phyloP scores from a whole-genome alignment of 2,888 invertebrate species.

The Ochropleura plecta region DNA sequence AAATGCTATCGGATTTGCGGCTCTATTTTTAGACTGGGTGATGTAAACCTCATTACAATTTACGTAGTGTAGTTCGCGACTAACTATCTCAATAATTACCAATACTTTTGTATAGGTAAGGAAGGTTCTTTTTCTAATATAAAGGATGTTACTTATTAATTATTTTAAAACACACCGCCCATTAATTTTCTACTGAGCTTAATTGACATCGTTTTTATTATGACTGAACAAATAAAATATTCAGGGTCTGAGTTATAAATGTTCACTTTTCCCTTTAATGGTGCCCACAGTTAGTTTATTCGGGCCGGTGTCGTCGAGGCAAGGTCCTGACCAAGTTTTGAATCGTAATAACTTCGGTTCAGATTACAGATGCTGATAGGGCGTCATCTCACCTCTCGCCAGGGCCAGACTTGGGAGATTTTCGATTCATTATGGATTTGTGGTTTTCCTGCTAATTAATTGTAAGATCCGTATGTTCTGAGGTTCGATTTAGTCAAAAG shows the following conservation, averaged over 20 bases:
- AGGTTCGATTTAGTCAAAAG: neutral
- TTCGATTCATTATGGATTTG: slow-evolving; percentile 43
- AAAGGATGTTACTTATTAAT: slow-evolving; percentile 58
- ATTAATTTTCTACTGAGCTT: slow-evolving; percentile 82
- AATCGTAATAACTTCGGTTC: slow-evolving; percentile 91
- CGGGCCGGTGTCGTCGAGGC: slow-evolving; percentile 78
- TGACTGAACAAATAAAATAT: slow-evolving; percentile 87
- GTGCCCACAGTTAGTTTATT: slow-evolving; percentile 82
- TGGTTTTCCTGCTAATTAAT: slow-evolving; percentile 6
- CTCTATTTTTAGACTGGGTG: slow-evolving; percentile 47
- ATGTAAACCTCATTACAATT: slow-evolving; percentile 38
- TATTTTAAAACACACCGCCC: slow-evolving; percentile 71
- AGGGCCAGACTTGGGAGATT: slow-evolving; percentile 74
- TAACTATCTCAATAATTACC: slow-evolving; percentile 44
- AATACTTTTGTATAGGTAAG: slow-evolving; percentile 15
- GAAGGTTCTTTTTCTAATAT: slow-evolving; percentile 40
- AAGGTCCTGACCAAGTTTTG: slow-evolving; percentile 90
- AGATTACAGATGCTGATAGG: slow-evolving; percentile 89
- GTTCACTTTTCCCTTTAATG: slow-evolving; percentile 85
- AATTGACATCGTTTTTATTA: slow-evolving; percentile 86
- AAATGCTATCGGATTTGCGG: slow-evolving; percentile 49
- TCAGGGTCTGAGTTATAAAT: slow-evolving; percentile 84
- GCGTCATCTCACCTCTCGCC: slow-evolving; percentile 87
- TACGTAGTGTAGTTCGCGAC: slow-evolving; percentile 19
- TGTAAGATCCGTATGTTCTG: neutral